These are phyloP conservation scores for Flexamia atlantica DNA, from an alignment of 2,888 invertebrate genomes.

Conservation along the genomic window DNA sequence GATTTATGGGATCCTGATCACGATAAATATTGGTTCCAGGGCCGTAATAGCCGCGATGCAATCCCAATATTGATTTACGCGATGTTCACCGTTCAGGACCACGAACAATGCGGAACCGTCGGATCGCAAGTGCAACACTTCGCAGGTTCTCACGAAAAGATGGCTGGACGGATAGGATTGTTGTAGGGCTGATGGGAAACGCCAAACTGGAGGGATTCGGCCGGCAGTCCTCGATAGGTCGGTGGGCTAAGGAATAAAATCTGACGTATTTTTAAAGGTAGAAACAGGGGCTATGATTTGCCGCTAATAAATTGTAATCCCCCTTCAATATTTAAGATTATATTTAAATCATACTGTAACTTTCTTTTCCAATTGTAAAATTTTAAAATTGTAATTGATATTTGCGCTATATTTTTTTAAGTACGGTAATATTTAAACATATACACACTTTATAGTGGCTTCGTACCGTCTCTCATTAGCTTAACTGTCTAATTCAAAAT, in stretches of 20 bases:
- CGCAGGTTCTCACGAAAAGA: conserved; percentile 54
- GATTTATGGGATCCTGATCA: conserved; percentile 56
- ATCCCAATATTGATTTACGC: conserved; percentile 56
- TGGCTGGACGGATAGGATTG: conserved; percentile 27
- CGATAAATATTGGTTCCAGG: conserved; percentile 57
- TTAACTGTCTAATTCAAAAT: no score
- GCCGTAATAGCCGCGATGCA: conserved; percentile 46
- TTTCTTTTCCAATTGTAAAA: no score
- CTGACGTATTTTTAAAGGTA: no score
- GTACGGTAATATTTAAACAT: no score
- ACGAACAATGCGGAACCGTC: conserved; percentile 51
- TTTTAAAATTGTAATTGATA: no score
- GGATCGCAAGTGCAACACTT: conserved; percentile 37
- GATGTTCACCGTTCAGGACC: not conserved
- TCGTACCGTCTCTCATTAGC: no score
- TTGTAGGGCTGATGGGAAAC: not conserved
- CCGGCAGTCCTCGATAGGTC: not conserved
- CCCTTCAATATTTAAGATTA: no score
- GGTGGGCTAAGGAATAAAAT: not conserved
- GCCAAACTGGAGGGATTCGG: not conserved
- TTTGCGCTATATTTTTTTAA: no score
- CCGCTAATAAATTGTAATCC: no score
- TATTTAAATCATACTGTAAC: no score
- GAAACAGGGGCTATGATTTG: no score
- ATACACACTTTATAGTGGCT: no score